Conservation (phyloP, 35 echinoderm and acorn worm species). For the Strongylocentrotus purpuratus region DNA sequence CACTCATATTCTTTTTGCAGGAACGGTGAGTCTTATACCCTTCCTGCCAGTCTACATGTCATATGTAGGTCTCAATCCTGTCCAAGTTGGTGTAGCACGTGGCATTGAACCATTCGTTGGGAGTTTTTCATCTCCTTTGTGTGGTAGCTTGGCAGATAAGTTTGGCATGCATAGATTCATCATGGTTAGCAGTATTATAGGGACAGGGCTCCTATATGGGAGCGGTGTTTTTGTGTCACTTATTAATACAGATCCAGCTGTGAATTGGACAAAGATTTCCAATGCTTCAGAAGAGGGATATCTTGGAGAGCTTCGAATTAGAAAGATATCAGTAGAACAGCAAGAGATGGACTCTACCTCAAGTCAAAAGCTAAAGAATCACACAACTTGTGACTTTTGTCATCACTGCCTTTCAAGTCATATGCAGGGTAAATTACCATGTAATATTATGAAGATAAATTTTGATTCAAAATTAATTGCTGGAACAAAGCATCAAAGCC, state of each 20-base stretch:
- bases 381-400: background rate
- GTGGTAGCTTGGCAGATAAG: constrained; percentile 76
- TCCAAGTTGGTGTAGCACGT: constrained; percentile 71
- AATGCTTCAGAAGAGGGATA: background rate
- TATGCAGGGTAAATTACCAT: background rate
- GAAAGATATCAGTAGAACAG: background rate
- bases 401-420: background rate
- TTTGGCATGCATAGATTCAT: constrained; percentile 64
- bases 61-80: constrained; percentile 59
- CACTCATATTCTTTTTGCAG: constrained; percentile 36
- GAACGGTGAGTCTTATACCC: constrained; percentile 60
- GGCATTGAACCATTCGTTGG: constrained; percentile 62
- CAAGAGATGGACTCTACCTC: background rate
- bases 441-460: background rate
- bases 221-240: constrained; percentile 55
- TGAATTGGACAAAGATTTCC: constrained; percentile 1
- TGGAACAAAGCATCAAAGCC: background rate
- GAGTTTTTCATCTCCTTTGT: constrained; percentile 54
- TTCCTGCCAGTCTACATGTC: constrained; percentile 78
- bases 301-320: background rate
- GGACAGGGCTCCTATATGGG: constrained; percentile 13
- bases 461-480: background rate
- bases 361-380: background rate
- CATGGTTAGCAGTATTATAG: constrained; percentile 40
- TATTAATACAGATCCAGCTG: background rate